Percentiles rank a stretch among this genome's conserved stretches.
phyloP scores from a whole-genome alignment of 2,888 invertebrate species.

The Aporophyla nigra region DNA sequence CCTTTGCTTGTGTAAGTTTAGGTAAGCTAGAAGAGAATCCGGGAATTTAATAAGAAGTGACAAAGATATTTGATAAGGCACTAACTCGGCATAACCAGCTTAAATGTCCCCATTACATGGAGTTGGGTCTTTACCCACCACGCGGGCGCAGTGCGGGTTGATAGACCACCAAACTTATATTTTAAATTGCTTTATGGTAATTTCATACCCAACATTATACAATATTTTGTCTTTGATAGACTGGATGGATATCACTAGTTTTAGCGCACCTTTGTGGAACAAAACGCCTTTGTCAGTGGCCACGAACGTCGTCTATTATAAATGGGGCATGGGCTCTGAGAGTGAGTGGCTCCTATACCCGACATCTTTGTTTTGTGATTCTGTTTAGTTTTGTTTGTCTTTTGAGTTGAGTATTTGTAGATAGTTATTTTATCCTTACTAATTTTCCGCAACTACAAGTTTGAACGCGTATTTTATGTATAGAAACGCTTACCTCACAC shows the following conservation, averaged over 20 bases:
- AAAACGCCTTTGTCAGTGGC: conserved; percentile 65
- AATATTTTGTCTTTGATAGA: conserved; percentile 11
- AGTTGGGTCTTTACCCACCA: not conserved
- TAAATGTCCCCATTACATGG: not conserved
- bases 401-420: not conserved
- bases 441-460: not conserved
- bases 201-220: not conserved
- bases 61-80: not conserved
- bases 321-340: conserved; percentile 24
- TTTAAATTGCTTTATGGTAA: not conserved
- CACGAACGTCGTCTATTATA: conserved; percentile 40
- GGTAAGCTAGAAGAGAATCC: not conserved
- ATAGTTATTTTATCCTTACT: not conserved
- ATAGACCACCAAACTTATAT: too few species aligned
- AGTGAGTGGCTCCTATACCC: not conserved
- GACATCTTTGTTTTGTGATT: conserved; percentile 24
- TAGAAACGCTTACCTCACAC: not conserved
- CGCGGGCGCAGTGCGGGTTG: too few species aligned
- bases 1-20: not conserved
- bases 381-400: conserved; percentile 1
- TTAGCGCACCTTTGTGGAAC: conserved; percentile 54
- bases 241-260: conserved; percentile 27
- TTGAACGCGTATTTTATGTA: not conserved
- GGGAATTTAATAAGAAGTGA: not conserved
- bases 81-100: not conserved